These are phyloP conservation scores for Phyllopteryx taeniolatus DNA, from an alignment of 2,113 vertebrate genomes.

Conservation along the genomic window DNA sequence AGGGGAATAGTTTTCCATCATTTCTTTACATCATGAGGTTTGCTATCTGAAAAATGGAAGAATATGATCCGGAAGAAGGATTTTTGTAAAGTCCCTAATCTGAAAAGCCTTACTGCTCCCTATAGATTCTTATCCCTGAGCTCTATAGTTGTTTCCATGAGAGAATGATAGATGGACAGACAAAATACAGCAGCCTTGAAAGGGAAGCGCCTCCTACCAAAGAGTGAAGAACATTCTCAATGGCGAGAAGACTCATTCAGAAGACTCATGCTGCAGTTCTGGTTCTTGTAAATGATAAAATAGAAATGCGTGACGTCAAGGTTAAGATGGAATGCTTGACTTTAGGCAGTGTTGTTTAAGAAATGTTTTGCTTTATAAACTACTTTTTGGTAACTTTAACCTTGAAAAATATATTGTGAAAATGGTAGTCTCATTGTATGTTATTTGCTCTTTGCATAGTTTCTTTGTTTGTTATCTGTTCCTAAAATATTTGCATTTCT, in stretches of 20 bases:
- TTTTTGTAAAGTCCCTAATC: slow-evolving; percentile 4
- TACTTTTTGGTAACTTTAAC: slow-evolving; percentile 28
- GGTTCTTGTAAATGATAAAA: slow-evolving; percentile 29
- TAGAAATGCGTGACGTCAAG: slow-evolving; percentile 20
- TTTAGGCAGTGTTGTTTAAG: not conserved
- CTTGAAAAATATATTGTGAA: not conserved
- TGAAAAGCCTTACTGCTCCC: slow-evolving; percentile 13
- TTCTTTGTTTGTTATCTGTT: slow-evolving; percentile 15
- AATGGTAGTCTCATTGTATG: not conserved
- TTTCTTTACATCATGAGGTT: slow-evolving; percentile 22
- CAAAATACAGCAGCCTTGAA: slow-evolving; percentile 19
- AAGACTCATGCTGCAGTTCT: not conserved
- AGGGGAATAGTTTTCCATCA: slow-evolving; percentile 59
- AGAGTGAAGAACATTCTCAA: slow-evolving; percentile 26
- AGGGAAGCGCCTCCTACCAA: slow-evolving; percentile 27
- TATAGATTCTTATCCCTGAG: not conserved
- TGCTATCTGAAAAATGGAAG: slow-evolving; percentile 21
- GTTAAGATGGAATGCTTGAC: slow-evolving; percentile 13
- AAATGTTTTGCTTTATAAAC: slow-evolving; percentile 21
- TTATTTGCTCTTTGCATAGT: slow-evolving; percentile 19
- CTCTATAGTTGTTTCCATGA: not conserved
- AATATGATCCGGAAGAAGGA: not conserved
- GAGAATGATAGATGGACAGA: slow-evolving; percentile 3
- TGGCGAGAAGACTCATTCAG: slow-evolving; percentile 4
- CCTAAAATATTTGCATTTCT: slow-evolving; percentile 51